Conservation (phyloP, 2,113 vertebrate genomes). For the Seriola quinqueradiata region DNA sequence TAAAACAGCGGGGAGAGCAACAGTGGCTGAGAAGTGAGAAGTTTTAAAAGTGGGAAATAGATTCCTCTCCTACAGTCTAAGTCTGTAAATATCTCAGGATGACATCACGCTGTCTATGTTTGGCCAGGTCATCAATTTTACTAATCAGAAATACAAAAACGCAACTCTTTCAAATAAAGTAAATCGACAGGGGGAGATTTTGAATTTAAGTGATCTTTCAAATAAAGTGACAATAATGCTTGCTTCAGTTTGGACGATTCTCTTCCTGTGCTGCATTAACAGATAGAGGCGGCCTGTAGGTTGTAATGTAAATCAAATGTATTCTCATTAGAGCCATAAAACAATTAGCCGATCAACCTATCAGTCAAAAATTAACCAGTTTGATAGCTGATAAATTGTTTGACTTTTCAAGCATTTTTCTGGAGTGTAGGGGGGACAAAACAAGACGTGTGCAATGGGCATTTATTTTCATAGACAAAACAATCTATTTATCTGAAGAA, state of each 20-base stretch:
- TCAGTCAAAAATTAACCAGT: too few species aligned
- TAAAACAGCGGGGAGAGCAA: neutral
- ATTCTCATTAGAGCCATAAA: neutral
- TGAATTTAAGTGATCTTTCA: too few species aligned
- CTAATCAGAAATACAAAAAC: neutral
- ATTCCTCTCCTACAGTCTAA: neutral
- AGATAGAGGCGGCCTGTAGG: too few species aligned
- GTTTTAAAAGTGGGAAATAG: neutral
- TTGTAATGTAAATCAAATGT: neutral
- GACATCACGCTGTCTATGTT: neutral
- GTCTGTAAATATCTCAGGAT: slow-evolving; percentile 23
- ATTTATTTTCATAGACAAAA: neutral
- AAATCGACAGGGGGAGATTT: neutral
- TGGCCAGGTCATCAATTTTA: neutral
- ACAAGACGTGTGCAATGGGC: neutral
- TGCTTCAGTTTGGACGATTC: neutral
- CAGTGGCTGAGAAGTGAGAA: slow-evolving; percentile 24
- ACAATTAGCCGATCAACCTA: neutral
- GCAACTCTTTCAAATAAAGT: neutral
- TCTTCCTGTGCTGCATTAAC: neutral
- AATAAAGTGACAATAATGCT: neutral
- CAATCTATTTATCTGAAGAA: too few species aligned
- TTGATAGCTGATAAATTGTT: too few species aligned
- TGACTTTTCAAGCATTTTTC: too few species aligned
- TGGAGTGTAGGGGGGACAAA: neutral